Conservation (phyloP, 2,113 vertebrate genomes). For the Alces alces region DNA sequence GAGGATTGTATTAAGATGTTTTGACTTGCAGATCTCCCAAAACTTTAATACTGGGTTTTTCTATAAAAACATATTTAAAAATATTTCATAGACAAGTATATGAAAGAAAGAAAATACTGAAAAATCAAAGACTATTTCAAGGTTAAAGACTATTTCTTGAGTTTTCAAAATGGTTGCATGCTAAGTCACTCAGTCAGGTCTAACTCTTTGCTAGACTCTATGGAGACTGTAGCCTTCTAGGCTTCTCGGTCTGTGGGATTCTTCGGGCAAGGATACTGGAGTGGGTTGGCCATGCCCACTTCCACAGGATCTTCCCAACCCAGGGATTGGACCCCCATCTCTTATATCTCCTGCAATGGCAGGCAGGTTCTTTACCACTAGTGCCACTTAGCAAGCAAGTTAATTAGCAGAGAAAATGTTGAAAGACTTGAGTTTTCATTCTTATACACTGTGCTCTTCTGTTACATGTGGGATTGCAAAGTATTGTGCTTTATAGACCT, state of each 20-base stretch:
- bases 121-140: background rate
- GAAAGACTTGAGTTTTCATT: background rate
- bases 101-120: background rate
- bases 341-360: background rate
- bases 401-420: background rate
- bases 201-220: background rate
- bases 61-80: conserved; percentile 3
- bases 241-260: background rate
- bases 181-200: background rate
- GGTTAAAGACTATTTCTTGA: conserved; percentile 32
- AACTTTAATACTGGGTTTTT: background rate
- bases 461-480: background rate
- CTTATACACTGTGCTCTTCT: background rate
- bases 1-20: background rate
- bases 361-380: background rate
- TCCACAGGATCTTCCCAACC: background rate
- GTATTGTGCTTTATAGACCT: background rate
- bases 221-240: background rate
- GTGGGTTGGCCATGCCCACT: background rate
- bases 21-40: background rate
- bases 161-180: conserved; percentile 15
- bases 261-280: background rate
- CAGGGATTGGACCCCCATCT: background rate
- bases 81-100: background rate
- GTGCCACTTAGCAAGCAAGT: background rate